Conservation (phyloP, 2,888 invertebrate species). For the Idaea dimidiata region DNA sequence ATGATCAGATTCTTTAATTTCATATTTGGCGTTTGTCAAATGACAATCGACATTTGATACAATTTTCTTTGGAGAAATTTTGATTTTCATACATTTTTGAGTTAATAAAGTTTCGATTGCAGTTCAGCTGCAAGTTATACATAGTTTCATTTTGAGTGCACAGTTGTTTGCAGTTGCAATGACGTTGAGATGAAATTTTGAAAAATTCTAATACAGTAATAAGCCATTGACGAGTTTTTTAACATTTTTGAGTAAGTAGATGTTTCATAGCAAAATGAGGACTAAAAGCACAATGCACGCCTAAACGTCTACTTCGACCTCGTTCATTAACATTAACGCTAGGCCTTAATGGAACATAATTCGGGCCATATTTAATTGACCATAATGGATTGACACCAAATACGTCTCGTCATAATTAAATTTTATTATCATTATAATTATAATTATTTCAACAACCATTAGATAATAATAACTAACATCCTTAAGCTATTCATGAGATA, state of each 20-base stretch:
- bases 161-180: too few species aligned
- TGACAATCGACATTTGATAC: too few species aligned
- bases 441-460: slow-evolving; percentile 73
- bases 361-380: slow-evolving; percentile 74
- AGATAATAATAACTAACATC: slow-evolving; percentile 65
- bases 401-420: slow-evolving; percentile 49
- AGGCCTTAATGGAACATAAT: slow-evolving; percentile 61
- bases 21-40: too few species aligned
- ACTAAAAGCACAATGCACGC: slow-evolving; percentile 49
- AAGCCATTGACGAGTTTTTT: slow-evolving; percentile 11
- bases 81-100: too few species aligned
- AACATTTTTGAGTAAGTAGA: slow-evolving; percentile 6
- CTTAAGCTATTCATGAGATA: slow-evolving; percentile 68
- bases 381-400: slow-evolving; percentile 64
- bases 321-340: slow-evolving; percentile 50
- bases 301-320: slow-evolving; percentile 34
- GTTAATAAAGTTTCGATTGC: too few species aligned
- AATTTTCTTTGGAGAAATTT: too few species aligned
- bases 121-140: too few species aligned
- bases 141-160: too few species aligned
- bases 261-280: slow-evolving; percentile 30
- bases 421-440: slow-evolving; percentile 45
- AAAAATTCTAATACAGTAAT: too few species aligned
- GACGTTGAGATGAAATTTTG: too few species aligned
- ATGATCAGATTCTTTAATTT: too few species aligned